Percentiles rank a stretch among this genome's conserved stretches.
These are phyloP conservation scores for Cuculus canorus DNA, from an alignment of 2,797 vertebrate species.

Conservation along the genomic window DNA sequence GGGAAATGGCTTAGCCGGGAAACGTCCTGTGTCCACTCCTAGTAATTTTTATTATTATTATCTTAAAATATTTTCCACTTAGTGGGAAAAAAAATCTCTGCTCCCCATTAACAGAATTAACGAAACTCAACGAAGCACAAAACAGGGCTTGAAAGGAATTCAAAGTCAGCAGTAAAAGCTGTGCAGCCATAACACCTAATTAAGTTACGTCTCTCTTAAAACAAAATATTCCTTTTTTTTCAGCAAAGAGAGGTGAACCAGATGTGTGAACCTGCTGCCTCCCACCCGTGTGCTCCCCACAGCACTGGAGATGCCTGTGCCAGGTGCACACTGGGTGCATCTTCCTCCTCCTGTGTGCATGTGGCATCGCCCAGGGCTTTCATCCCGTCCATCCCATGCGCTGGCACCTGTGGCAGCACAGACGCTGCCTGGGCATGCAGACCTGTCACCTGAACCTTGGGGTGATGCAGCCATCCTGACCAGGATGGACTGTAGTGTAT, in stretches of 20 bases:
- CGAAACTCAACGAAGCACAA: accelerated
- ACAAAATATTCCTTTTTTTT: constrained; percentile 50
- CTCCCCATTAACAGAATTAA: constrained; percentile 11
- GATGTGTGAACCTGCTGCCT: constrained; percentile 29
- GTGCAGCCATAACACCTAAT: constrained; percentile 69
- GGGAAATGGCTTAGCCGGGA: background rate
- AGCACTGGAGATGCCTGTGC: background rate
- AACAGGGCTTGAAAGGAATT: constrained; percentile 41
- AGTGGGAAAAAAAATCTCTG: background rate
- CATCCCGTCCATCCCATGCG: too few species aligned
- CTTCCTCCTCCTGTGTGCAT: too few species aligned
- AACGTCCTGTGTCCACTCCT: background rate
- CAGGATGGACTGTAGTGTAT: too few species aligned
- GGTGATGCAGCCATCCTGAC: too few species aligned
- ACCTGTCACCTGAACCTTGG: too few species aligned
- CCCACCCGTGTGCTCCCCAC: background rate
- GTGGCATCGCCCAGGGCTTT: too few species aligned
- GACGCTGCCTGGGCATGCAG: too few species aligned
- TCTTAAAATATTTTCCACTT: constrained; percentile 33
- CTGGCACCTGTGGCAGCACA: too few species aligned
- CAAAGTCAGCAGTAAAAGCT: constrained; percentile 63
- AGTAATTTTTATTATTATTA: constrained; percentile 8
- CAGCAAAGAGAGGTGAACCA: constrained; percentile 51
- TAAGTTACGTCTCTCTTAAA: constrained; percentile 69
- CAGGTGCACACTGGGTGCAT: too few species aligned